phyloP scores from a whole-genome alignment of 2,888 invertebrate genomes.

The Chirona hameri region DNA sequence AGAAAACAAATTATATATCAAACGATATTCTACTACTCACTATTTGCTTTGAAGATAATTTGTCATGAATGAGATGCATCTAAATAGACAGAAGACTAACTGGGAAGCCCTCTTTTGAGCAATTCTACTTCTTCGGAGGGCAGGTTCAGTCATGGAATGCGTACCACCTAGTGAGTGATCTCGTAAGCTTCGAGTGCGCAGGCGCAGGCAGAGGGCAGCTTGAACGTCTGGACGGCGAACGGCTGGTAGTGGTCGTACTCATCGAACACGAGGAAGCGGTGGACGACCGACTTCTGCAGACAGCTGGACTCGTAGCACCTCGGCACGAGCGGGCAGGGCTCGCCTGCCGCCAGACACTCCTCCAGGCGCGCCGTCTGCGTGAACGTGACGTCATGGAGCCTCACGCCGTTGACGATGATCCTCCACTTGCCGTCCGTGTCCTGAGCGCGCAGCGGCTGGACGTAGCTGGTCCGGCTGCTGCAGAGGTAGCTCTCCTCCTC shows the following conservation, averaged over 20 bases:
- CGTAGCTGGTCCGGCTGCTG: background rate
- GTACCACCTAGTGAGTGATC: background rate
- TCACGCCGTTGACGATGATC: background rate
- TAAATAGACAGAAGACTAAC: background rate
- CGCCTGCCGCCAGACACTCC: slow-evolving; percentile 35
- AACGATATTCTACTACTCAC: background rate
- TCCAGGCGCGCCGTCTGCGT: slow-evolving; percentile 40
- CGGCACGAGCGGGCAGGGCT: slow-evolving; percentile 39
- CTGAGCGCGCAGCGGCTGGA: background rate
- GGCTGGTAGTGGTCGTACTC: slow-evolving; percentile 43
- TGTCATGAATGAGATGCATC: background rate
- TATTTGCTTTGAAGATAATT: background rate
- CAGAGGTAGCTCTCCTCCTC: background rate
- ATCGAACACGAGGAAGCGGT: slow-evolving; percentile 41
- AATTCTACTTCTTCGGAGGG: no score
- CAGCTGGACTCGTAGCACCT: slow-evolving; percentile 40
- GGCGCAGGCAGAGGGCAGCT: slow-evolving; percentile 42
- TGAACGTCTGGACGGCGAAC: slow-evolving; percentile 42
- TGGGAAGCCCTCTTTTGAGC: no score
- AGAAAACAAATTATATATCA: background rate
- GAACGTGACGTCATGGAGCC: slow-evolving; percentile 38
- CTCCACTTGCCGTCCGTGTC: background rate
- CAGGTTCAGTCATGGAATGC: background rate
- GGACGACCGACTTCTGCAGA: slow-evolving; percentile 40
- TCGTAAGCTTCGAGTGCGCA: slow-evolving; percentile 39